Conservation (phyloP, 1,140 invertebrate genomes). For the Ericerus pela region DNA sequence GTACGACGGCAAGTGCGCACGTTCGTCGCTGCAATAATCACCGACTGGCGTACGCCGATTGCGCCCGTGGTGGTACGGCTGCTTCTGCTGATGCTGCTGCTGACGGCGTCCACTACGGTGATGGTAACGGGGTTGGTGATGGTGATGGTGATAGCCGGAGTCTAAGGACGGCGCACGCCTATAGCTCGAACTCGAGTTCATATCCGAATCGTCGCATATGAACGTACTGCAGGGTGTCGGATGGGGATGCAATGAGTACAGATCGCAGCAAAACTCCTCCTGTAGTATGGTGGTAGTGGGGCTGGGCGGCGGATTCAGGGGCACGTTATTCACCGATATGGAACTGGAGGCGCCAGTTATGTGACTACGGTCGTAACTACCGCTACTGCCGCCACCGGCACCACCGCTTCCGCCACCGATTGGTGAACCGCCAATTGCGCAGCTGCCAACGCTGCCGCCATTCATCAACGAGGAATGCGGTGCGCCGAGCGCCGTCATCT, state of each 20-base stretch:
- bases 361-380: slow-evolving; percentile 60
- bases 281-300: slow-evolving; percentile 54
- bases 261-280: slow-evolving; percentile 38
- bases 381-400: slow-evolving; percentile 33
- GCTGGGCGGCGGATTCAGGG: slow-evolving; percentile 77
- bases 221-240: slow-evolving; percentile 89
- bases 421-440: not conserved
- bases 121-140: too few species aligned
- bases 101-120: too few species aligned
- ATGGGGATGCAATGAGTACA: slow-evolving; percentile 74
- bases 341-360: slow-evolving; percentile 56
- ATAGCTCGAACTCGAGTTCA: too few species aligned
- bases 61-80: too few species aligned
- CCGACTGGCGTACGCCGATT: too few species aligned
- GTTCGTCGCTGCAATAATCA: too few species aligned
- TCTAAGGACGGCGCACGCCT: too few species aligned
- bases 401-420: not conserved
- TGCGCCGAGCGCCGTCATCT: not conserved
- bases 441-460: not conserved
- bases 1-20: too few species aligned
- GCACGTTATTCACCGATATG: slow-evolving; percentile 27
- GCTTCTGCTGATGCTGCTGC: too few species aligned
- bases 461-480: not conserved
- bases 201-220: slow-evolving; percentile 77
- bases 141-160: too few species aligned